These are phyloP conservation scores for Odontamblyopus rebecca DNA, from an alignment of 2,797 vertebrate genomes.

Conservation along the genomic window DNA sequence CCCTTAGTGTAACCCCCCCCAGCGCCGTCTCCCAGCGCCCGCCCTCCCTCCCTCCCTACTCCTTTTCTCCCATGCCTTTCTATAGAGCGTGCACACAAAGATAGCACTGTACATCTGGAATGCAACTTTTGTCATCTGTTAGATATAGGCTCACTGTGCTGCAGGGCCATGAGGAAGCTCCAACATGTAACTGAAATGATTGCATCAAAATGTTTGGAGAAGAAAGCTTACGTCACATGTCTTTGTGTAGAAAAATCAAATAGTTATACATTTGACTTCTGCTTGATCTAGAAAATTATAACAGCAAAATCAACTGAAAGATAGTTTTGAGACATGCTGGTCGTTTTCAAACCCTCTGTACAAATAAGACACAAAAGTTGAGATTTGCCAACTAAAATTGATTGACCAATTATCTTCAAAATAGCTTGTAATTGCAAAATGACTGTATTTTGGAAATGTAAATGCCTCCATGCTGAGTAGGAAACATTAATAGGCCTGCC, in stretches of 20 bases:
- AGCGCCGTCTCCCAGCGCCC: slow-evolving; percentile 17
- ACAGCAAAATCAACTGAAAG: neutral
- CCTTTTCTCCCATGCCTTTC: slow-evolving; percentile 74
- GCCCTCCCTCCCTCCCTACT: slow-evolving; percentile 19
- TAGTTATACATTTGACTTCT: neutral
- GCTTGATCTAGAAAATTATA: neutral
- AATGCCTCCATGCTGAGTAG: neutral
- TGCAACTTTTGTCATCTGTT: slow-evolving; percentile 84
- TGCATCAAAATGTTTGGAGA: slow-evolving; percentile 23
- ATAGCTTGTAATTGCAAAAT: neutral
- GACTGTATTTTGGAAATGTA: neutral
- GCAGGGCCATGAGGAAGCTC: slow-evolving; percentile 60
- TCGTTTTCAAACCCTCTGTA: slow-evolving; percentile 18
- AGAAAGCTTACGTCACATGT: neutral
- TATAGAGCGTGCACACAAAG: slow-evolving; percentile 78
- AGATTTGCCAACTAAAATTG: slow-evolving; percentile 23
- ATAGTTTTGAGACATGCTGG: neutral
- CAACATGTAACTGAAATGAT: slow-evolving; percentile 78
- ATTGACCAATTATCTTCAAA: slow-evolving; percentile 7
- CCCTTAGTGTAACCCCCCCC: slow-evolving; percentile 55
- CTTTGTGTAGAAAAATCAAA: neutral
- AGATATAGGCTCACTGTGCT: slow-evolving; percentile 74
- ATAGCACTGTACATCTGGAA: slow-evolving; percentile 84
- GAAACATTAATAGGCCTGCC: slow-evolving; percentile 20
- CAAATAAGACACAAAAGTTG: slow-evolving; percentile 44